These are phyloP conservation scores for Zhuqinia jingwanae DNA, from an alignment of 2,888 invertebrate species.

Conservation along the genomic window DNA sequence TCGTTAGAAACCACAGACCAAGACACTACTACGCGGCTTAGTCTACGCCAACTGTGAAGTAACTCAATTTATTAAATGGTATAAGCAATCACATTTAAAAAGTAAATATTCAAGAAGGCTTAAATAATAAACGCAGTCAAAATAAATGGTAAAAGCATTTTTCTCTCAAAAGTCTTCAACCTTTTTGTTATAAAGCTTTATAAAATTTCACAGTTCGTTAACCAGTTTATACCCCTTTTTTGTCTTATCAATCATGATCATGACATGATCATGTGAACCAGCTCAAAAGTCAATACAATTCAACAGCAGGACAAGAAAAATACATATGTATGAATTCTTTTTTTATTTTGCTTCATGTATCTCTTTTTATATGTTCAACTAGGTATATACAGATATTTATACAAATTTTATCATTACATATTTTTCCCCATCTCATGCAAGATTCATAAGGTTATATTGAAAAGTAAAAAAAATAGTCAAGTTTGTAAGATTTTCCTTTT, in stretches of 20 bases:
- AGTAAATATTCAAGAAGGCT: conserved; percentile 6
- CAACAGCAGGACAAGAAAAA: too few relatives aligned
- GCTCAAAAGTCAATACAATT: background rate
- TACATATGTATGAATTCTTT: too few relatives aligned
- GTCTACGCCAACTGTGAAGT: background rate
- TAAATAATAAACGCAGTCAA: background rate
- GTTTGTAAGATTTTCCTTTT: background rate
- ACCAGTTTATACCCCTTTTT: background rate
- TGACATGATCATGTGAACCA: too few relatives aligned
- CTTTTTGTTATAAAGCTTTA: background rate
- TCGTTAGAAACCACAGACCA: background rate
- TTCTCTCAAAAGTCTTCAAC: background rate
- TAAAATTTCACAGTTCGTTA: conserved; percentile 28
- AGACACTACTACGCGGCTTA: too few relatives aligned
- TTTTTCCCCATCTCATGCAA: conserved; percentile 26
- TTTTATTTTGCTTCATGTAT: background rate
- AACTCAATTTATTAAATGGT: conserved; percentile 22
- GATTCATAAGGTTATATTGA: conserved; percentile 27
- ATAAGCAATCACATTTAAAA: background rate
- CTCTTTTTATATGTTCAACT: background rate
- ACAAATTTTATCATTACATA: conserved; percentile 3
- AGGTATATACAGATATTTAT: too few relatives aligned
- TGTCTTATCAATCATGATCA: background rate
- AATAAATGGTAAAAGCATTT: background rate
- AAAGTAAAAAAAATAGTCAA: background rate